Base-by-base conservation (phyloP, 2,888 invertebrate species). In the Leucophora obtusa region DNA sequence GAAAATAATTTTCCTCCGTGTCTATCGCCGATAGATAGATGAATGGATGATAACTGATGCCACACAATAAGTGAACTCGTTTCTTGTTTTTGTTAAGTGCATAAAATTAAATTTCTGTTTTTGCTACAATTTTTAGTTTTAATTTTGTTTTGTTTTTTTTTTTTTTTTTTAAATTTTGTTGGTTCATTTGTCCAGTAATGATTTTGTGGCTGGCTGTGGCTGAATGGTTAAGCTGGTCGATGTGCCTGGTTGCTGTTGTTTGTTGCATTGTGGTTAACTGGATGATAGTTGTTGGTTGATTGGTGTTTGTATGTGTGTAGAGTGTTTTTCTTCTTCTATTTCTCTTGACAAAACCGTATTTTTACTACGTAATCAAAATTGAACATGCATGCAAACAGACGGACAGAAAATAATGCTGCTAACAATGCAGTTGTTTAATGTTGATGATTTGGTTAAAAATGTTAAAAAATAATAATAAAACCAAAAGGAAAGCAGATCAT, bases 1-100 rank as follows among this genome's bases (percentile, higher is more conserved):
- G 83, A 85, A 86, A 86, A 85, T 84, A 81, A 82, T 82, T 84
- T 83, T 59, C 76, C 73, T n/a, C 71, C 66, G 7, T 69, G 62
- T 69, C 79, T 81, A 82, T 15, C 79, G 38, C 54, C n/a, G 35
- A 47, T n/a, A 2, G 43, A 47, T 47, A 6, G 1, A 47, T 47
- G 43, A n/a, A 47, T 47, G 11, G 84, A 84, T 85, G 85, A 86
- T 85, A 85, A 81, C 76, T 65, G 76, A 81, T 81, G 78, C 66
- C 80, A 59, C 66, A 59, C 66, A 79, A 71, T 78, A 74, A 65
- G 74, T 82, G 72, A 79, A 77, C 80, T 72, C 80, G 80, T 81
- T 81, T 73, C 72, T 76, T 69, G 28, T 28, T 59, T 50, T 60
- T 35, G 28, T 28, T 28, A 28, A 59, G 53, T 62, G 33, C 15